Conservation (phyloP, 2,888 invertebrate species). For the Pimpla rufipes region DNA sequence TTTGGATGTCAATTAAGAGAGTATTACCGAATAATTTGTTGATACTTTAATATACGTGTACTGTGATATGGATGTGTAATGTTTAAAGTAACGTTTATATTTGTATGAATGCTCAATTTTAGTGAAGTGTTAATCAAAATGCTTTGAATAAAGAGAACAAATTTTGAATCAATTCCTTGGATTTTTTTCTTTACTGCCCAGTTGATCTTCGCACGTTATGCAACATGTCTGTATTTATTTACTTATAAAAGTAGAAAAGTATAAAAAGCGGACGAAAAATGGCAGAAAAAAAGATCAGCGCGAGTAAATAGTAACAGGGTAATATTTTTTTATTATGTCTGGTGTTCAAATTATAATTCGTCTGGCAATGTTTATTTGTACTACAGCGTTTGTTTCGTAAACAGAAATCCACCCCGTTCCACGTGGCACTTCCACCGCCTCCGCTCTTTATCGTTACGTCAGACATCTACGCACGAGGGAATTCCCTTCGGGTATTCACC, state of each 20-base stretch:
- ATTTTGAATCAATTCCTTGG: background rate
- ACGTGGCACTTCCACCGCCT: background rate
- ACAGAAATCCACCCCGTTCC: background rate
- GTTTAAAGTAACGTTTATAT: conserved; percentile 14
- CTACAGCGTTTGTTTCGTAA: background rate
- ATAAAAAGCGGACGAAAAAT: no score
- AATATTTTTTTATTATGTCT: no score
- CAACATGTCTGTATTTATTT: no score
- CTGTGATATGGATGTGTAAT: conserved; percentile 58
- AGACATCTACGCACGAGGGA: conserved; percentile 43
- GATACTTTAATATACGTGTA: conserved; percentile 23
- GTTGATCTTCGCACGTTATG: no score
- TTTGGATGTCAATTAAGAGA: background rate
- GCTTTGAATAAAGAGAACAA: conserved; percentile 25
- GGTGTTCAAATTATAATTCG: background rate
- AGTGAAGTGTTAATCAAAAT: background rate
- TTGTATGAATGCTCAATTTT: conserved; percentile 32
- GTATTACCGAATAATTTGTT: background rate
- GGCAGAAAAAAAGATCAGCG: no score
- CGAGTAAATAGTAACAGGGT: no score
- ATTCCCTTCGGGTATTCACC: conserved; percentile 69
- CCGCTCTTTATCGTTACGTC: conserved; percentile 27
- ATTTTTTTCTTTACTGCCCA: conserved; percentile 18
- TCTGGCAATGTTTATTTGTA: background rate
- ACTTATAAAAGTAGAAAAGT: no score